Percentiles rank a stretch among this genome's conserved stretches.
These are phyloP conservation scores for Galaxias olidus DNA, from an alignment of 2,797 vertebrate genomes.

Conservation along the genomic window DNA sequence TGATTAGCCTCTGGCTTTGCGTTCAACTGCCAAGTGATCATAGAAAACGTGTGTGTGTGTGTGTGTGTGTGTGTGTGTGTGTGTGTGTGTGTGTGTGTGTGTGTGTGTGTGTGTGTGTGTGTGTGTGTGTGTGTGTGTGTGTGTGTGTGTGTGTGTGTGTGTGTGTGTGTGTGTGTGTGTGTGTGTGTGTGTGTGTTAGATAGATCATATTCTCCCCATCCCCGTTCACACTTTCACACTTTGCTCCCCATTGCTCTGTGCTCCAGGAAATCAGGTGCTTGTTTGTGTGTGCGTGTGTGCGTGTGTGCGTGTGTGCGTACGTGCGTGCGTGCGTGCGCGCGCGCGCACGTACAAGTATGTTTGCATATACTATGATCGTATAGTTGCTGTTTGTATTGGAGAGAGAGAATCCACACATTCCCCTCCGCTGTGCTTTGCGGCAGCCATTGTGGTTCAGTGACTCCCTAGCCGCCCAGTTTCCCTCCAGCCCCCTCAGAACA, in stretches of 20 bases:
- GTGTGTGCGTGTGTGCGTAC: neutral
- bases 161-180: no score
- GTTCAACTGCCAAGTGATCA: slow-evolving; percentile 16
- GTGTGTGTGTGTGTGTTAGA: no score
- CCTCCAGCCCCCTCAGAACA: neutral
- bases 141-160: no score
- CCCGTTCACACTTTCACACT: neutral
- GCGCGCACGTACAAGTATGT: neutral
- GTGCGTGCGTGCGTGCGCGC: neutral
- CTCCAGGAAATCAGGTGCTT: neutral
- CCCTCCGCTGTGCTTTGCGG: neutral
- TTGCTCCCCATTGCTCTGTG: slow-evolving; percentile 3
- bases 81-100: neutral
- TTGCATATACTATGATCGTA: no score
- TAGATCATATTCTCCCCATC: no score
- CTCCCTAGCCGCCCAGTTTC: no score
- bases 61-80: slow-evolving; percentile 1
- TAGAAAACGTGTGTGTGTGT: neutral
- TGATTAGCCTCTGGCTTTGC: slow-evolving; percentile 26
- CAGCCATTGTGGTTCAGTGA: neutral
- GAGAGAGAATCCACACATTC: neutral
- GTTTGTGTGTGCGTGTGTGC: neutral
- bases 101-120: no score
- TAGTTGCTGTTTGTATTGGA: no score
- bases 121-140: no score